A percentile compares a stretch with the other conserved stretches of the same genome.
These are phyloP conservation scores for Drosophila obscura DNA, from an alignment of 1,140 invertebrate species.

Conservation along the genomic window DNA sequence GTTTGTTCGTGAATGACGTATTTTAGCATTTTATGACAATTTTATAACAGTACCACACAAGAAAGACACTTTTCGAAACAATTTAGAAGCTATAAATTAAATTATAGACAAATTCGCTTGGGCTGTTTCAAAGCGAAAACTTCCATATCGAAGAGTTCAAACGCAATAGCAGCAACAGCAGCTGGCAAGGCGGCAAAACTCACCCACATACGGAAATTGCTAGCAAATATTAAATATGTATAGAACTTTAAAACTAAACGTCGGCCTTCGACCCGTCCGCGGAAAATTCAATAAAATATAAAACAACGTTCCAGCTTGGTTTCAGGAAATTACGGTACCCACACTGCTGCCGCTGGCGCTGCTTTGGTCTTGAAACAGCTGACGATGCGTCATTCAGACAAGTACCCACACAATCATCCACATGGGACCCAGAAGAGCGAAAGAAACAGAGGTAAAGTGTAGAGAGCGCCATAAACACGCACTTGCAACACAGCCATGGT, in stretches of 20 bases:
- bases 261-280: constrained; percentile 17
- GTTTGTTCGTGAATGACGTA: constrained; percentile 44
- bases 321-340: constrained; percentile 60
- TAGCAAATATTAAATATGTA: too few species aligned
- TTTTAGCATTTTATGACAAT: constrained; percentile 21
- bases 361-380: constrained; percentile 60
- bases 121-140: background rate
- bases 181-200: too few species aligned
- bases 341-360: constrained; percentile 4
- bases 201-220: too few species aligned
- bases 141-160: too few species aligned
- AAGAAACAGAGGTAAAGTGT: constrained; percentile 26
- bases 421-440: constrained; percentile 37
- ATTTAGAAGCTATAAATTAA: constrained; percentile 7
- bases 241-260: background rate
- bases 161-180: too few species aligned
- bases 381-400: constrained; percentile 76
- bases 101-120: constrained; percentile 16
- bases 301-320: constrained; percentile 61
- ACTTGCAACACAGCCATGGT: constrained; percentile 19
- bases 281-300: constrained; percentile 80
- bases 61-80: background rate
- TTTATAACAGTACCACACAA: background rate
- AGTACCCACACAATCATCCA: constrained; percentile 20
- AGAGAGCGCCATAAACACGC: constrained; percentile 18